These are phyloP conservation scores for Fringilla coelebs DNA, from an alignment of 2,797 vertebrate species.

Conservation along the genomic window DNA sequence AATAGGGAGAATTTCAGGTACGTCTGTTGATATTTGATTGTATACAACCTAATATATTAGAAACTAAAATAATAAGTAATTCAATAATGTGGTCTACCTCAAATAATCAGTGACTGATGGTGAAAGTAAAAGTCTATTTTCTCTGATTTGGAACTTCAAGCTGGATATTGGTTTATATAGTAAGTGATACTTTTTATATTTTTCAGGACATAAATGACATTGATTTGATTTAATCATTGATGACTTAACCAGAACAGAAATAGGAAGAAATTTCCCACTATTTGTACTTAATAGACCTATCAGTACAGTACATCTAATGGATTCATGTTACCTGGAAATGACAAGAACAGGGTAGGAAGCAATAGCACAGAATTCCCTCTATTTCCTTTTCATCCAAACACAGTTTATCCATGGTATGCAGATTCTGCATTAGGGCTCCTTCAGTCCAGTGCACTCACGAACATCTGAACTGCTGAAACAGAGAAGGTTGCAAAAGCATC, in stretches of 20 bases:
- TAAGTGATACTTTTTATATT: slow-evolving; percentile 28
- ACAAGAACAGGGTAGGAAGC: not conserved
- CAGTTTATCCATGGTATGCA: not conserved
- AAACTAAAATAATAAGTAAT: slow-evolving; percentile 46
- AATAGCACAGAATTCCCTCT: not conserved
- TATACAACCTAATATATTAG: slow-evolving; percentile 40
- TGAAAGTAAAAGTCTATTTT: slow-evolving; percentile 56
- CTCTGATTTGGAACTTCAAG: slow-evolving; percentile 47
- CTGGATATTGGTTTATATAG: slow-evolving; percentile 15
- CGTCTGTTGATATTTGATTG: slow-evolving; percentile 60
- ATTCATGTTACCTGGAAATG: not conserved
- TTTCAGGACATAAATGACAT: slow-evolving; percentile 11
- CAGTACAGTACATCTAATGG: not conserved
- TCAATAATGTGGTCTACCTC: slow-evolving; percentile 76
- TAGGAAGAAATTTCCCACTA: not conserved
- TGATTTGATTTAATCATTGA: not conserved
- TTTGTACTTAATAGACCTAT: slow-evolving; percentile 16
- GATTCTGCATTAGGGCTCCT: not conserved
- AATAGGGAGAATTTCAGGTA: slow-evolving; percentile 48
- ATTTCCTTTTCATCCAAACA: not conserved
- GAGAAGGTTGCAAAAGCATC: not conserved
- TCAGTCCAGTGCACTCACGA: not conserved
- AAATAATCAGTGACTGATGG: slow-evolving; percentile 50
- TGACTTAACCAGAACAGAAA: not conserved
- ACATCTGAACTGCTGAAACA: not conserved